Evolutionary conservation across 1,140 invertebrate genomes (phyloP).

Genomic region (Tetragnatha versicolor): DNA sequence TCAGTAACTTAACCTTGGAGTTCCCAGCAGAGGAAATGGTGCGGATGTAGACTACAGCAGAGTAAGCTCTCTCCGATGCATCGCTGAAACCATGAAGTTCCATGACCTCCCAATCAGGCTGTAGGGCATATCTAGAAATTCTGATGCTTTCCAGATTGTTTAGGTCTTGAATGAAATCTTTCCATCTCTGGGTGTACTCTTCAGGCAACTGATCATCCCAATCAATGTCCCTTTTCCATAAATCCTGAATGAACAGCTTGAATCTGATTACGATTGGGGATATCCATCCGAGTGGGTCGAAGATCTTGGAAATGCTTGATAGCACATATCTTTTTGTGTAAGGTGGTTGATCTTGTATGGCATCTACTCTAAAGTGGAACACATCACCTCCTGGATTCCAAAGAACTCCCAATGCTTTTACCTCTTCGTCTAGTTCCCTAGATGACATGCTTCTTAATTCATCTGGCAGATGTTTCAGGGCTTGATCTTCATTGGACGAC

Average conservation of each 20-base stretch:
- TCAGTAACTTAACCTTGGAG: not conserved
- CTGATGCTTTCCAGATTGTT: not conserved
- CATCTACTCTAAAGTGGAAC: slow-evolving; percentile 25
- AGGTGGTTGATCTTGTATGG: not conserved
- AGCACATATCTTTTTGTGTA: slow-evolving; percentile 49
- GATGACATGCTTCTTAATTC: not conserved
- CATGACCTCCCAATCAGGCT: slow-evolving; percentile 60
- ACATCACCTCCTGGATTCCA: slow-evolving; percentile 49
- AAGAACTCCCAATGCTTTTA: slow-evolving; percentile 54
- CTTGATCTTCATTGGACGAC: slow-evolving; percentile 61
- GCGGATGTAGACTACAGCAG: not conserved
- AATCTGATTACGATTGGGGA: slow-evolving; percentile 61
- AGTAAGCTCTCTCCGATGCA: slow-evolving; percentile 63
- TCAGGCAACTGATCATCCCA: slow-evolving; percentile 58
- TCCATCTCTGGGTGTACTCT: slow-evolving; percentile 58
- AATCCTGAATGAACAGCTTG: slow-evolving; percentile 57
- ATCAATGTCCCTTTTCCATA: not conserved
- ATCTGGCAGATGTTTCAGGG: too few relatives aligned
- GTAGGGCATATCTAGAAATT: not conserved
- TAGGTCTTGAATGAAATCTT: slow-evolving; percentile 60
- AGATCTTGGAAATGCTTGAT: slow-evolving; percentile 61
- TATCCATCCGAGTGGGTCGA: slow-evolving; percentile 65
- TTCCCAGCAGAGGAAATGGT: not conserved
- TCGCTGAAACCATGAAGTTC: slow-evolving; percentile 61
- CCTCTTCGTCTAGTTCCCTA: slow-evolving; percentile 15